Base-by-base conservation (phyloP, 2,888 invertebrate genomes). In the Priocnemis perturbator region DNA sequence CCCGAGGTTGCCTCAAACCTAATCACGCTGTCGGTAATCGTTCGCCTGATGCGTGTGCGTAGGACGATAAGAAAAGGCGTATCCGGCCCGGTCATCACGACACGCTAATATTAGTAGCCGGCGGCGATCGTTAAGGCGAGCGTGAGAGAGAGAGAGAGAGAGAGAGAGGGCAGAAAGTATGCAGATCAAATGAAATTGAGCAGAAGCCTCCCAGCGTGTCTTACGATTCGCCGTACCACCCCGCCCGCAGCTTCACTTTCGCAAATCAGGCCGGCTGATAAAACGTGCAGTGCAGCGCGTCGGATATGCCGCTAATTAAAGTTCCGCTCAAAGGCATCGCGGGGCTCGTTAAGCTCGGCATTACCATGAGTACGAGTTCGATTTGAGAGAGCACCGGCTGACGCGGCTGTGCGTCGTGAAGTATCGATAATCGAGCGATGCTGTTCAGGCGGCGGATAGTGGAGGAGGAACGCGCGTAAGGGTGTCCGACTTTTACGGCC, bases 271-370 rank as follows among this genome's bases (percentile, higher is more conserved):
- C 14, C 7, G 37, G 14, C 37, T 37, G 37, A 37, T 37, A 37
- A 37, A 37, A 11, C 37, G 7, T 26, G 26, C 26, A 5, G 7
- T 26, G 26, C 26, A 5, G 26, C 37, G 37, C 37, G 37, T 37
- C 37, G 37, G 37, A 37, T 37, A 37, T 37, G 1, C 14, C 11
- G 64, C 63, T 78, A 78, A 77, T 77, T 78, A 69, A 69, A 58
- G 59, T 21, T 57, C 30, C 53, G 67, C 73, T 73, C 20, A 44
- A 56, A 67, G 63, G 64, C 68, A 67, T 69, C 50, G 67, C 37
- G 37, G 37, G 4, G 67, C 74, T 76, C 74, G 71, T 67, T 67
- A 68, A 68, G 52, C n/a, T 64, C 64, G 58, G 11, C 37, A 37
- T 37, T 37, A 37, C 11, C 37, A 37, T 37, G 37, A 37, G 37